Base-by-base conservation (phyloP, 2,888 invertebrate genomes). In the Agriopis leucophaearia region DNA sequence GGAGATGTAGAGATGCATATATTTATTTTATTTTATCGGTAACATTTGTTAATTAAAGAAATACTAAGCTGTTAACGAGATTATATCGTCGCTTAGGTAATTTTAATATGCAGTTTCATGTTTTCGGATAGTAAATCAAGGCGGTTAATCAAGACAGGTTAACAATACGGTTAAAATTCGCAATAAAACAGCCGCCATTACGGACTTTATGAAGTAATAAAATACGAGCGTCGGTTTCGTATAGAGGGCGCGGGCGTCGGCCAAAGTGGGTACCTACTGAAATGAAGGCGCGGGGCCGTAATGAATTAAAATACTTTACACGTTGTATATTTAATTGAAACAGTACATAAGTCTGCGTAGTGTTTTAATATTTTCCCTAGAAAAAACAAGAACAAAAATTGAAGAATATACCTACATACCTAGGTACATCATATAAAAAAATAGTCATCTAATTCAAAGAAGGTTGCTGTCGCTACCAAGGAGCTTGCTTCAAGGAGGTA, bases 171-270 rank as follows among this genome's bases (percentile, higher is more conserved):
- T 73, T 73, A 72, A 74, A 73, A 69, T 74, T 65, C 71, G 79
- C 76, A 81, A 82, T 82, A 82, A 84, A 86, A 81, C 72, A 79
- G 76, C 80, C 76, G 66, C 74, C 63, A 66, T 69, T 68, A 78
- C 76, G 15, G 61, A 83, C 75, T 87, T 87, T 84, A 84, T 84
- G 82, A 86, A 87, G 82, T 83, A 85, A 88, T 88, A 87, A 89
- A 88, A 86, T 83, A 81, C 80, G 64, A 74, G 75, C 75, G 84
- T 8, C 45, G 86, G 86, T 85, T 86, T 86, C 82, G 87, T 85
- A 83, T 88, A 83, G 80, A 79, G 78, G 79, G 77, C 64, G 79
- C 64, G 79, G 82, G 80, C 72, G 45, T 68, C 63, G 68, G 44
- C 59, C 63, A 56, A 64, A 64, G 60, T 60, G 50, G 61, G 55